Conservation (phyloP, 2,888 invertebrate genomes). For the Unio pictorum region DNA sequence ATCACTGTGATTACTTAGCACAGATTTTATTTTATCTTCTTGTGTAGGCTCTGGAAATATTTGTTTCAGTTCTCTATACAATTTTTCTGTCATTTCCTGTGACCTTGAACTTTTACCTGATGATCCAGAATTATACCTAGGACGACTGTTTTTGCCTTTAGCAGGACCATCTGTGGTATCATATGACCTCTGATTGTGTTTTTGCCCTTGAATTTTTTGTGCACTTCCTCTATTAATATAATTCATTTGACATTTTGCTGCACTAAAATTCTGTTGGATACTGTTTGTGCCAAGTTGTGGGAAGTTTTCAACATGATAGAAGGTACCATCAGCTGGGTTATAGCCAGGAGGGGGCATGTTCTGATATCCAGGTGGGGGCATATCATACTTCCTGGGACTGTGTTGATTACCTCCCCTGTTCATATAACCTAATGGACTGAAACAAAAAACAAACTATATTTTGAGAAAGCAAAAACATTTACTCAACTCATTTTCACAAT, state of each 20-base stretch:
- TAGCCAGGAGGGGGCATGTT: too few relatives aligned
- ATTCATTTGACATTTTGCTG: neutral
- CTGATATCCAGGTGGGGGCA: too few relatives aligned
- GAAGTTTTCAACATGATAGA: neutral
- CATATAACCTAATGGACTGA: too few relatives aligned
- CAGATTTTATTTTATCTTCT: slow-evolving; percentile 35
- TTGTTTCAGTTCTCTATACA: slow-evolving; percentile 37
- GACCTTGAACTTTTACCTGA: slow-evolving; percentile 13
- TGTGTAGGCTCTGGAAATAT: slow-evolving; percentile 51
- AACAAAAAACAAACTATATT: too few relatives aligned
- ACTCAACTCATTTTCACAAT: too few relatives aligned
- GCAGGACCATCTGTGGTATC: slow-evolving; percentile 10
- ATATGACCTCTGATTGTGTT: neutral
- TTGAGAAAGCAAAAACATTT: too few relatives aligned
- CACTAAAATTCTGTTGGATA: too few relatives aligned
- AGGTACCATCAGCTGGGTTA: too few relatives aligned
- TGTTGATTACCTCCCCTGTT: too few relatives aligned
- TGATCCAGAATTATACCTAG: too few relatives aligned
- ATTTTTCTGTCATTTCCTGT: slow-evolving; percentile 32
- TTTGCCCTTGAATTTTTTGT: neutral
- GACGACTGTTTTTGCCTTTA: neutral
- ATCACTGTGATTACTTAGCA: slow-evolving; percentile 49
- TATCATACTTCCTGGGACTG: too few relatives aligned
- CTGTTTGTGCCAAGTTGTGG: neutral
- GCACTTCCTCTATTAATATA: neutral